Conservation (phyloP, 2,888 invertebrate species). For the Pegoplata infirma region DNA sequence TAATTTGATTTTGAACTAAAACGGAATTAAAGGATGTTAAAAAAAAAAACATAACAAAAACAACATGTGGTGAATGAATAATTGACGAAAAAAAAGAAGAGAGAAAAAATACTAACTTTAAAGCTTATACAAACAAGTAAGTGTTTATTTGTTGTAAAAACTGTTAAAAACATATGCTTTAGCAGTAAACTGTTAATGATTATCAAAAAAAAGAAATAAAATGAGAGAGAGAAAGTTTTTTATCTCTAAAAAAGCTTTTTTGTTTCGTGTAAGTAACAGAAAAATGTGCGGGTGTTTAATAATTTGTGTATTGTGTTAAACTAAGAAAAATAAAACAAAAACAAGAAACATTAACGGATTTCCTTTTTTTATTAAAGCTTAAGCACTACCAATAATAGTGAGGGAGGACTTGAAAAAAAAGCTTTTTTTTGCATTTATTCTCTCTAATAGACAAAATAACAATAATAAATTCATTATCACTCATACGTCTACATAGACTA, state of each 20-base stretch:
- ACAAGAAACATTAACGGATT: slow-evolving; percentile 39
- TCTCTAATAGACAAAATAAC: neutral
- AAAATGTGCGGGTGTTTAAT: slow-evolving; percentile 29
- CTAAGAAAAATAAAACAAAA: too few species aligned
- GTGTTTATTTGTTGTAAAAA: neutral
- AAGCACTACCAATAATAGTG: slow-evolving; percentile 17
- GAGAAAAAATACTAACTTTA: neutral
- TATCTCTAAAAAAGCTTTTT: slow-evolving; percentile 21
- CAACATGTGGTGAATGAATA: neutral
- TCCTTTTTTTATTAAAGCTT: slow-evolving; percentile 11
- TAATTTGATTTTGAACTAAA: slow-evolving; percentile 30
- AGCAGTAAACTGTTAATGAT: slow-evolving; percentile 7
- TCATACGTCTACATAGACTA: slow-evolving; percentile 51
- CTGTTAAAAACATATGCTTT: slow-evolving; percentile 19
- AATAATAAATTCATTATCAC: slow-evolving; percentile 46
- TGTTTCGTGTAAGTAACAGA: too few species aligned
- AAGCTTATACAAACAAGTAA: neutral
- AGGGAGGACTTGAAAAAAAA: neutral
- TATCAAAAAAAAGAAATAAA: neutral
- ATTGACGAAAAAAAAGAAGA: neutral
- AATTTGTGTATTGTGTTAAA: neutral
- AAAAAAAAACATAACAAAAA: neutral
- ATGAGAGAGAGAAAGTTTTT: neutral
- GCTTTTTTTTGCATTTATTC: neutral
- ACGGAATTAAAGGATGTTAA: neutral